Evolutionary conservation across 2,113 vertebrate species (phyloP).

Genomic region (Phyllostomus hastatus): DNA sequence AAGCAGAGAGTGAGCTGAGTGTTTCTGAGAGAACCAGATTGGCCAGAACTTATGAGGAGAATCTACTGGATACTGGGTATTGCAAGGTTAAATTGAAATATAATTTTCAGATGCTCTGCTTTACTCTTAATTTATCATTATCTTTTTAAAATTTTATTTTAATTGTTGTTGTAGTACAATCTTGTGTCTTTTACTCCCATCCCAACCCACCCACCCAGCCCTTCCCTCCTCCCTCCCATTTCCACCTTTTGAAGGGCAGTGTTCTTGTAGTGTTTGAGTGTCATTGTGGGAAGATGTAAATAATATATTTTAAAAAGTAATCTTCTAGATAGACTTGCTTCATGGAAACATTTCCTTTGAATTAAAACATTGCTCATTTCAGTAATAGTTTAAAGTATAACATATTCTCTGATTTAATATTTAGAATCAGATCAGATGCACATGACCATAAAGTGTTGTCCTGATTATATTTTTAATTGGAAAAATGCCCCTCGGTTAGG

Average conservation of each 20-base stretch:
- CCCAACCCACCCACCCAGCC: too few species aligned
- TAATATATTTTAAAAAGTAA: constrained; percentile 22
- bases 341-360: constrained; percentile 24
- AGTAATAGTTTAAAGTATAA: not conserved
- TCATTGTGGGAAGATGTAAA: constrained; percentile 17
- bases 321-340: not conserved
- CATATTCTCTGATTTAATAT: constrained; percentile 41
- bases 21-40: constrained; percentile 17
- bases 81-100: constrained; percentile 32
- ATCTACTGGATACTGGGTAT: not conserved
- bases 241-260: not conserved
- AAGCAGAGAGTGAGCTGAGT: not conserved
- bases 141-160: too few species aligned
- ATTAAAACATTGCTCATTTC: constrained; percentile 32
- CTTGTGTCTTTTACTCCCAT: too few species aligned
- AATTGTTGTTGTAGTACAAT: too few species aligned
- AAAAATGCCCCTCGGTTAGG: not conserved
- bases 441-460: not conserved
- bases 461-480: constrained; percentile 10
- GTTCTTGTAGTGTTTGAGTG: constrained; percentile 6
- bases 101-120: constrained; percentile 17
- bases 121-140: constrained; percentile 38
- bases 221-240: too few species aligned
- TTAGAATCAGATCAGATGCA: constrained; percentile 7
- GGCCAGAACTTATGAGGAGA: constrained; percentile 20